phyloP scores from a whole-genome alignment of 1,140 invertebrate species.

The Solenopsis invicta region DNA sequence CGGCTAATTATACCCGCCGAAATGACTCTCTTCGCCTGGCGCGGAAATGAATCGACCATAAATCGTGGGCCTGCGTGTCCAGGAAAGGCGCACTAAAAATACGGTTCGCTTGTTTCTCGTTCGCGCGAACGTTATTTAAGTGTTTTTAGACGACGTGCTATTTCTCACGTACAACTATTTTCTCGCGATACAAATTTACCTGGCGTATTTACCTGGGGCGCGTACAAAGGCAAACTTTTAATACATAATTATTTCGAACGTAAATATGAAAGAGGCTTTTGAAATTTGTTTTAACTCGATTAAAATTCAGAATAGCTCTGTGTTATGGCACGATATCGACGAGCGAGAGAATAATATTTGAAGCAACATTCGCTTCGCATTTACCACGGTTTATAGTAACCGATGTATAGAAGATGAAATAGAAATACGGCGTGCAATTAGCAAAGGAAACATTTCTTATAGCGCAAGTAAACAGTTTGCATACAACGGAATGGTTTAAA shows the following conservation, averaged over 20 bases:
- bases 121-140: conserved; percentile 17
- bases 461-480: conserved; percentile 30
- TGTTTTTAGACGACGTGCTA: neutral
- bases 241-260: conserved; percentile 49
- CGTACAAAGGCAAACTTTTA: neutral
- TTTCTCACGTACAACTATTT: conserved; percentile 3
- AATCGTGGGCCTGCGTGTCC: conserved; percentile 22
- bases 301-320: conserved; percentile 19
- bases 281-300: conserved; percentile 59
- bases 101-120: neutral
- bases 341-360: conserved; percentile 37
- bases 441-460: conserved; percentile 36
- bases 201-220: neutral
- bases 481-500: conserved; percentile 41
- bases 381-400: conserved; percentile 17
- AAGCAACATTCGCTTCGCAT: neutral
- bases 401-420: neutral
- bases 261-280: conserved; percentile 40
- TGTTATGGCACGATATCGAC: conserved; percentile 25
- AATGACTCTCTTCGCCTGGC: conserved; percentile 18
- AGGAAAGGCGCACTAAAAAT: neutral
- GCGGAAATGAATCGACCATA: conserved; percentile 63
- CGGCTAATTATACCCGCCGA: conserved; percentile 71
- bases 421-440: conserved; percentile 15
- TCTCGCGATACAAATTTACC: conserved; percentile 10